Base-by-base conservation (phyloP, 2,113 vertebrate species). In the Nothocercus julius region DNA sequence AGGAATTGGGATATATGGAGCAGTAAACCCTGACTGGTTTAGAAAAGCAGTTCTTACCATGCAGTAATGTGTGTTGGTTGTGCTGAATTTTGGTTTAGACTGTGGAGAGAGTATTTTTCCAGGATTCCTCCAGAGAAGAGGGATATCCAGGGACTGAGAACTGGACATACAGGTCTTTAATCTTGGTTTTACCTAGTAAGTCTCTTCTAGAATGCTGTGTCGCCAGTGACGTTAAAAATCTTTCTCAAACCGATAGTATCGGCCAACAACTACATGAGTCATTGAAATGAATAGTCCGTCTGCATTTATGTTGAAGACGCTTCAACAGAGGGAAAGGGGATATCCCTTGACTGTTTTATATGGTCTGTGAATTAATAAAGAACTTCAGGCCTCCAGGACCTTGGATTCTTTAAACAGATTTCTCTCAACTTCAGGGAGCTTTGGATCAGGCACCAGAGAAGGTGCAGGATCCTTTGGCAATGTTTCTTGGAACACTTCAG, bases 281-380 rank as follows among this genome's bases (percentile, higher is more conserved):
- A 36, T 24, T 63, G 42, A 82, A 72, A 73, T 73, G 27, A 38
- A 51, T 34, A 9, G 18, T 16, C 19, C 44, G 28, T 22, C 42
- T 88, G 42, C 18, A 22, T 51, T 64, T 80, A 1, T 62, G 15
- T 11, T 38, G 73, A 51, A 76, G 42, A 18, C 13, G 28, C 28
- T 62, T 58, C 5, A 82, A 38, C 44, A 25, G 10, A 73, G 32
- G 28, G 0, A 0, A 79, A 74, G 21, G 32, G 5, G 5, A 67
- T 63, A 24, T 9, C 16, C 13, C 10, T 68, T 75, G 87, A 7
- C 21, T 73, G 30, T 2, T 75, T 54, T 51, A 11, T 59, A 10
- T 73, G 14, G 68, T 54, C 61, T 87, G 3, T 67, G 66, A 92
- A 70, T 81, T 70, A 67, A 28, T 47, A 68, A 79, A 47, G 79